A percentile compares a stretch with the other conserved stretches of the same genome.
phyloP scores from a whole-genome alignment of 2,797 vertebrate genomes.

The Denticeps clupeoides region DNA sequence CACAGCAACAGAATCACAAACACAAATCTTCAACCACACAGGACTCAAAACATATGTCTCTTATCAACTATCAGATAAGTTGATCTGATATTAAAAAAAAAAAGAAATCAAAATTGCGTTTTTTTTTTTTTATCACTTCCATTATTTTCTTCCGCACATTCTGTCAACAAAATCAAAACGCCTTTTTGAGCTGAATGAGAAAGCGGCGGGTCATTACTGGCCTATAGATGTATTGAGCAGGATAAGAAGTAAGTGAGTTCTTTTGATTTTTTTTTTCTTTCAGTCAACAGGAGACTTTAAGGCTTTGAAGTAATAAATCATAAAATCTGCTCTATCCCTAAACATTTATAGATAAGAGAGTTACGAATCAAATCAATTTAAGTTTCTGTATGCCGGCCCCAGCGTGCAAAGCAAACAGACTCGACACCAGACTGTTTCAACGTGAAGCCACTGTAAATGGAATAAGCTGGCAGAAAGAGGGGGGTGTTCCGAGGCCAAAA shows the following conservation, averaged over 20 bases:
- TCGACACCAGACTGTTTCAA: constrained; percentile 58
- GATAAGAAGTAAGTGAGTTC: constrained; percentile 48
- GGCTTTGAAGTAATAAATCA: constrained; percentile 78
- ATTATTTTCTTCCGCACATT: constrained; percentile 56
- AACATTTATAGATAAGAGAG: constrained; percentile 76
- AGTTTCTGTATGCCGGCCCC: constrained; percentile 54
- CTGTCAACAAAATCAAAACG: constrained; percentile 65
- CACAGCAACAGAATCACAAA: constrained; percentile 38
- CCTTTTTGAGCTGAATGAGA: constrained; percentile 42
- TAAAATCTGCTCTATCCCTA: constrained; percentile 66
- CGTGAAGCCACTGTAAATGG: constrained; percentile 60
- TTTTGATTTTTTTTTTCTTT: constrained; percentile 51
- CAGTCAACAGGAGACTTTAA: constrained; percentile 64
- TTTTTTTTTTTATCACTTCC: constrained; percentile 65
- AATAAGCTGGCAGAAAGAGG: constrained; percentile 26
- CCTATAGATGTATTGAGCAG: constrained; percentile 38
- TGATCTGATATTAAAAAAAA: constrained; percentile 28
- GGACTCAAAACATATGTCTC: constrained; percentile 46
- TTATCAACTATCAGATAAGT: constrained; percentile 55
- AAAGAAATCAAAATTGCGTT: constrained; percentile 60
- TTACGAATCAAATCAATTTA: constrained; percentile 75
- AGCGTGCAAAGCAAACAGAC: constrained; percentile 53
- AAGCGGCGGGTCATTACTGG: constrained; percentile 37
- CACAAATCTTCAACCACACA: constrained; percentile 48
- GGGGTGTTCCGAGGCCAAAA: not conserved